Evolutionary conservation across 2,113 vertebrate species (phyloP).

Genomic region (Psittacara wagleri): DNA sequence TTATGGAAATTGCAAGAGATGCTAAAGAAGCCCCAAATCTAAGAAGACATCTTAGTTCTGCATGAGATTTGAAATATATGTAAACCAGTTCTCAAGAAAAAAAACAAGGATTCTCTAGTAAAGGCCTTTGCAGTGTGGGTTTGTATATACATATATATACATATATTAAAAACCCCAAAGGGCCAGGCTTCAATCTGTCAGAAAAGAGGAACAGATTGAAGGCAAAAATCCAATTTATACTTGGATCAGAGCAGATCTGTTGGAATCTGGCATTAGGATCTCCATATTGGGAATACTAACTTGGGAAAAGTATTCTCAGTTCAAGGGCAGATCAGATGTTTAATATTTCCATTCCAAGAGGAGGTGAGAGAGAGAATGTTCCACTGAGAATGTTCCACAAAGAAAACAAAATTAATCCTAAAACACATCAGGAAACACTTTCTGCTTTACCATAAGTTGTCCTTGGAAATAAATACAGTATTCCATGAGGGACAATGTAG

Average conservation of each 20-base stretch:
- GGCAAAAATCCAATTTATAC: background rate
- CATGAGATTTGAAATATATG: background rate
- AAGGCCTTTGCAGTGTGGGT: background rate
- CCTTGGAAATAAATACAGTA: background rate
- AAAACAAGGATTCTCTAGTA: background rate
- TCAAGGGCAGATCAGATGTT: background rate
- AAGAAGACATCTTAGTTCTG: background rate
- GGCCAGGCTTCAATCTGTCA: background rate
- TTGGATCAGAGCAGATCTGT: background rate
- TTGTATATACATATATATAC: background rate
- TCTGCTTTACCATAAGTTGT: background rate
- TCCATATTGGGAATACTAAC: background rate
- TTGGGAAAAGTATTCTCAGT: background rate
- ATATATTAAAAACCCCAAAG: background rate
- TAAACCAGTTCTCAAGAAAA: background rate
- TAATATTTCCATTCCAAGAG: background rate
- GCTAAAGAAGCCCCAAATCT: background rate
- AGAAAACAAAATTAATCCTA: background rate
- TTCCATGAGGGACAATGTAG: background rate
- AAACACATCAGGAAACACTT: background rate
- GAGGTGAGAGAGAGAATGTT: background rate
- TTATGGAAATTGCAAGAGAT: background rate
- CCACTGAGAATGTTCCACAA: background rate
- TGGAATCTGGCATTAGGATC: background rate
- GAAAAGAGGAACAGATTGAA: background rate